Evolutionary conservation across 1,140 invertebrate species (phyloP).

Genomic region (Lepidurus arcticus): DNA sequence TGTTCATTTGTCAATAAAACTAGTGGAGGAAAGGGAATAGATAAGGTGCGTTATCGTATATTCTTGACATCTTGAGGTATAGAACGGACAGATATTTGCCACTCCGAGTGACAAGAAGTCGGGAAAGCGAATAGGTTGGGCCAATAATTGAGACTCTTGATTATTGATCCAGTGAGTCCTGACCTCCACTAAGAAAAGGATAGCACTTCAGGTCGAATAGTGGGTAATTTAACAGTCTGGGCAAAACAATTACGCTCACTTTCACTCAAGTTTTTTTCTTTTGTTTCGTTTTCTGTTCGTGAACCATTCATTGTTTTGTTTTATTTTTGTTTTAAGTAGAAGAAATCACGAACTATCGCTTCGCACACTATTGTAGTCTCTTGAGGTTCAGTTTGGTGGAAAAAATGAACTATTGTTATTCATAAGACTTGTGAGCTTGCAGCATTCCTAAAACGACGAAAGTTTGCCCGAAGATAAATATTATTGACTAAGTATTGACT

Average conservation of each 20-base stretch:
- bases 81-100: not conserved
- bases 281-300: too few species aligned
- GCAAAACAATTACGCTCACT: not conserved
- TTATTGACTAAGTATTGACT: not conserved
- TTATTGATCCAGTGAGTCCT: not conserved
- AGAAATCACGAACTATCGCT: not conserved
- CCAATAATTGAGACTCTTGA: not conserved
- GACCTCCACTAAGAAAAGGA: not conserved
- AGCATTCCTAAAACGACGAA: not conserved
- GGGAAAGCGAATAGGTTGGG: not conserved
- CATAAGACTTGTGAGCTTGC: not conserved
- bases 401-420: not conserved
- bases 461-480: not conserved
- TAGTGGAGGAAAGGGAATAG: too few species aligned
- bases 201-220: not conserved
- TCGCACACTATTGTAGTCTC: not conserved
- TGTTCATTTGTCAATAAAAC: too few species aligned
- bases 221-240: not conserved
- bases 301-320: too few species aligned
- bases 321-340: not conserved
- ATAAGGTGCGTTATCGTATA: too few species aligned
- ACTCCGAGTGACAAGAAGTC: not conserved
- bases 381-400: not conserved
- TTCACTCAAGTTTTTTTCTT: too few species aligned
- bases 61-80: too few species aligned